Base-by-base conservation (phyloP, 2,888 invertebrate genomes). In the Orthosia gothica region DNA sequence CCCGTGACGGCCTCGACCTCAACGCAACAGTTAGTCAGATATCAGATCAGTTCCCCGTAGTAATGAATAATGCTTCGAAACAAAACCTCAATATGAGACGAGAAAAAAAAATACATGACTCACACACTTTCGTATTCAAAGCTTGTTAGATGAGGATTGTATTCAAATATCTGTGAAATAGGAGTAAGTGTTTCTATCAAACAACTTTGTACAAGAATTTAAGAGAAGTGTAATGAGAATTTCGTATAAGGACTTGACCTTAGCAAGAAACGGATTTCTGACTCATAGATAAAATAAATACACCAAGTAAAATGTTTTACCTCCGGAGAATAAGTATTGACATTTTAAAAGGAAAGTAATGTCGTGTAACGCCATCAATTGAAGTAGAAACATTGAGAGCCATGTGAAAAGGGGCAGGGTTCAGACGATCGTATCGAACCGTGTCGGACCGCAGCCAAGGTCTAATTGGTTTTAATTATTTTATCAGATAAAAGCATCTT, bases 1-100 rank as follows among this genome's bases (percentile, higher is more conserved):
- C 96, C 96, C 96, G 95, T 96, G 96, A 96, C 95, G 95, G 90
- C 90, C 90, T 89, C 92, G 92, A 92, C 93, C 93, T 92, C 87
- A 85, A 77, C 83, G 76, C 86, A 84, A 87, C 90, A 84, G 90
- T 92, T 93, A 93, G 87, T 87, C 79, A 84, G 87, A 86, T 86
- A 91, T 87, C 88, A 90, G 90, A 93, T 92, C 89, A 84, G 83
- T 95, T 94, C 93, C 87, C 77, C 77, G 92, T 92, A 93, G 83
- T 83, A 88, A 91, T 93, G 93, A 94, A 91, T 94, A 92, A 93
- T 85, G 83, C 83, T 85, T 85, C 73, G 83, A 73, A 88, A 87
- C 86, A 67, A 82, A 82, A 82, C 84, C 77, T 84, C 85, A 57
- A 82, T 79, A 79, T 52, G 70, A 82, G 73, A 82, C 78, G 79